Conservation (phyloP, 2,797 vertebrate genomes). For the Balearica regulorum region DNA sequence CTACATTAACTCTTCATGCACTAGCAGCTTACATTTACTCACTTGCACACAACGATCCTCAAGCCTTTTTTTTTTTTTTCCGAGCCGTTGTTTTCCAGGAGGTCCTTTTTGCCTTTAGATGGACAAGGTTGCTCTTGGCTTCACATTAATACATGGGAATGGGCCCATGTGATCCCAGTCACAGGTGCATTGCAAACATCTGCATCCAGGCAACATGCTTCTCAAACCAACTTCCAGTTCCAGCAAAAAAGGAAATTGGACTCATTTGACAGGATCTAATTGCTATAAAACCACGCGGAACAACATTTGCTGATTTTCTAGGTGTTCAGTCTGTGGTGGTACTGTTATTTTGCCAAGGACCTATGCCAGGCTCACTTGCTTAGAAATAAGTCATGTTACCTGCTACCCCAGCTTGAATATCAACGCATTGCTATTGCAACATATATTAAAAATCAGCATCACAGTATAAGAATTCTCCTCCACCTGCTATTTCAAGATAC, state of each 20-base stretch:
- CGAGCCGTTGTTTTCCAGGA: neutral
- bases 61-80: neutral
- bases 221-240: neutral
- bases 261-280: neutral
- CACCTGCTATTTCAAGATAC: neutral
- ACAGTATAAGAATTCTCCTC: neutral
- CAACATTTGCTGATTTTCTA: neutral
- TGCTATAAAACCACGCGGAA: neutral
- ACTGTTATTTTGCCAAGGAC: neutral
- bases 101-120: neutral
- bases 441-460: neutral
- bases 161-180: neutral
- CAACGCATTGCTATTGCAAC: neutral
- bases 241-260: neutral
- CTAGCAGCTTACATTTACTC: neutral
- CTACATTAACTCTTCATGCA: neutral
- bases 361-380: neutral
- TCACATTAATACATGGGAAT: neutral
- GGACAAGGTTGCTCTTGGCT: neutral
- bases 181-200: neutral
- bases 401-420: neutral
- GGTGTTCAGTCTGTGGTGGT: neutral
- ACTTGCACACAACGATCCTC: neutral
- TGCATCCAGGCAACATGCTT: neutral
- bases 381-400: neutral